Percentiles rank a stretch among this genome's conserved stretches.
Conservation (phyloP, 2,888 invertebrate genomes). For the Dyspetes luteomarginatus region DNA sequence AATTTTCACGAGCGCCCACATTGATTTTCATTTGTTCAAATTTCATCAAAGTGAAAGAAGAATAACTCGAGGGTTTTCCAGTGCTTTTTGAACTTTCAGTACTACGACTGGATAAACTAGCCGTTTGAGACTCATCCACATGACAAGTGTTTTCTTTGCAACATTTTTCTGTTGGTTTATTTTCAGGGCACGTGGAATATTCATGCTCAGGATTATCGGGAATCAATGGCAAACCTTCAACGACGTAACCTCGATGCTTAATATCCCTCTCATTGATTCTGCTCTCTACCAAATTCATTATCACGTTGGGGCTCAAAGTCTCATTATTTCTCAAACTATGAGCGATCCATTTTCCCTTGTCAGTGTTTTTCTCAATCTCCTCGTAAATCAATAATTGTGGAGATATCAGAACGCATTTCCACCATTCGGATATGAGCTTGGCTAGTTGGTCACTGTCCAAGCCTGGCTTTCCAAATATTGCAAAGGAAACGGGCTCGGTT, state of each 20-base stretch:
- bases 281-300: slow-evolving; percentile 84
- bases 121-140: neutral
- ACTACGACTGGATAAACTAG: slow-evolving; percentile 22
- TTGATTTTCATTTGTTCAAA: neutral
- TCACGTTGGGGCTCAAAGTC: slow-evolving; percentile 84
- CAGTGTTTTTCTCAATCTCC: slow-evolving; percentile 85
- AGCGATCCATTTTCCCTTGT: slow-evolving; percentile 86
- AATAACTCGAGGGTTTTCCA: neutral
- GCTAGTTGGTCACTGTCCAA: slow-evolving; percentile 85
- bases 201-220: slow-evolving; percentile 81
- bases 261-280: slow-evolving; percentile 85
- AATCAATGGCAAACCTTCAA: slow-evolving; percentile 88
- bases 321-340: slow-evolving; percentile 86
- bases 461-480: slow-evolving; percentile 87
- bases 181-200: slow-evolving; percentile 74
- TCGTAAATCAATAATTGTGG: slow-evolving; percentile 85
- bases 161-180: neutral
- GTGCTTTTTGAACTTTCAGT: neutral
- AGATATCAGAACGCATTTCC: slow-evolving; percentile 86
- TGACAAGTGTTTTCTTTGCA: slow-evolving; percentile 24
- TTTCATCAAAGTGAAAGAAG: neutral
- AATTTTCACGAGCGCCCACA: neutral
- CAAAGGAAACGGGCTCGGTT: slow-evolving; percentile 85
- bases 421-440: slow-evolving; percentile 85
- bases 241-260: slow-evolving; percentile 87